Evolutionary conservation across 2,113 vertebrate species (phyloP).

Genomic region (Grus americana): DNA sequence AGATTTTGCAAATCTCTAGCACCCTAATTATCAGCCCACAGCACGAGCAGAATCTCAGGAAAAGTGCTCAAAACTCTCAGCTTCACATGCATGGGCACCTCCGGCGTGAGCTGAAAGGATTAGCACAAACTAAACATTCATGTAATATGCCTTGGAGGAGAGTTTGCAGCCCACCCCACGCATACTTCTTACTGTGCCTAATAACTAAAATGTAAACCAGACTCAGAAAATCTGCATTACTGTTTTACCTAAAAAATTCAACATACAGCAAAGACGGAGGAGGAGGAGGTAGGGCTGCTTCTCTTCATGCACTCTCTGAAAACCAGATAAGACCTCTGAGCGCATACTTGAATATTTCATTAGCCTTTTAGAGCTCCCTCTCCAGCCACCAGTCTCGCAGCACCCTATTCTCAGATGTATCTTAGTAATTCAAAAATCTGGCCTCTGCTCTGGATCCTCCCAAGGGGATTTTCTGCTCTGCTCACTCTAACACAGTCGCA

Average conservation of each 20-base stretch:
- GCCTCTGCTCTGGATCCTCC: background rate
- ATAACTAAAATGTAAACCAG: background rate
- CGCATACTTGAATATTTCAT: background rate
- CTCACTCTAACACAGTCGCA: background rate
- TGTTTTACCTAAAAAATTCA: background rate
- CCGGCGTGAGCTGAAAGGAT: background rate
- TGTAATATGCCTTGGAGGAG: background rate
- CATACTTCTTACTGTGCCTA: background rate
- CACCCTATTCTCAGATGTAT: background rate
- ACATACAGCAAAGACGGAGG: background rate
- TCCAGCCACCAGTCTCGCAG: background rate
- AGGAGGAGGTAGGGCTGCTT: background rate
- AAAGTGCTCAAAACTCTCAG: background rate
- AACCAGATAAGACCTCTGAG: background rate
- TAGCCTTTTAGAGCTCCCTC: background rate
- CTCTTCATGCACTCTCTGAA: background rate
- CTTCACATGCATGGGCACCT: background rate
- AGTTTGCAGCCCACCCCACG: background rate
- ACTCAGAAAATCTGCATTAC: background rate
- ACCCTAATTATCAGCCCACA: background rate
- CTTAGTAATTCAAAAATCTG: background rate
- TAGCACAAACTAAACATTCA: background rate
- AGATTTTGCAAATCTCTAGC: background rate
- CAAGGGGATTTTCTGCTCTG: background rate
- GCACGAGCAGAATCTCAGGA: background rate